These are phyloP conservation scores for Lethrus apterus DNA, from an alignment of 1,140 invertebrate genomes.

Conservation along the genomic window DNA sequence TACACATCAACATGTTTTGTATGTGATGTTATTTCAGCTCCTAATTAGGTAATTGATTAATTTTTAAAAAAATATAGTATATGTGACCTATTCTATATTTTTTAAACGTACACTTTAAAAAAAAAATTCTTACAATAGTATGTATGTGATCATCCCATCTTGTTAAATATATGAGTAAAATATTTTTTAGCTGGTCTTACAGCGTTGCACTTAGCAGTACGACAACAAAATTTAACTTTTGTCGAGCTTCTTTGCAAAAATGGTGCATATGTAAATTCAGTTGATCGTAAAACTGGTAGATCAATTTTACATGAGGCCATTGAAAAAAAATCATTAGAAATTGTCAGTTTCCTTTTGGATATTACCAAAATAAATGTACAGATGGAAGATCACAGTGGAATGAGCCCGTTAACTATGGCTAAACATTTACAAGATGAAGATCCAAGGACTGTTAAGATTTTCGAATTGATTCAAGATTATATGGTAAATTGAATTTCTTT, in stretches of 20 bases:
- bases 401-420: constrained; percentile 25
- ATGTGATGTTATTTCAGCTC: no score
- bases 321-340: constrained; percentile 40
- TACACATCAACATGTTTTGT: no score
- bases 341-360: constrained; percentile 47
- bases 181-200: constrained; percentile 43
- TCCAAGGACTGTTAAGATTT: constrained; percentile 14
- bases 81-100: no score
- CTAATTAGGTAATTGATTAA: no score
- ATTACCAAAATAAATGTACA: constrained; percentile 24
- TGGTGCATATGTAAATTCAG: constrained; percentile 45
- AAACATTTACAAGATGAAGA: constrained; percentile 5
- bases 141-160: neutral
- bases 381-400: constrained; percentile 24
- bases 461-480: constrained; percentile 21
- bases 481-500: constrained; percentile 23
- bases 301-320: constrained; percentile 52
- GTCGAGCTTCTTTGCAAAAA: constrained; percentile 43
- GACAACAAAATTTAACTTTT: constrained; percentile 43
- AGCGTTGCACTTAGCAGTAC: constrained; percentile 46
- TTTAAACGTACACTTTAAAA: neutral
- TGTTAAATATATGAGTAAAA: neutral
- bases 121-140: neutral
- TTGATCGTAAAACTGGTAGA: constrained; percentile 47
- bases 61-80: no score